Base-by-base conservation (phyloP, 2,797 vertebrate species). In the Scolopax rusticola region DNA sequence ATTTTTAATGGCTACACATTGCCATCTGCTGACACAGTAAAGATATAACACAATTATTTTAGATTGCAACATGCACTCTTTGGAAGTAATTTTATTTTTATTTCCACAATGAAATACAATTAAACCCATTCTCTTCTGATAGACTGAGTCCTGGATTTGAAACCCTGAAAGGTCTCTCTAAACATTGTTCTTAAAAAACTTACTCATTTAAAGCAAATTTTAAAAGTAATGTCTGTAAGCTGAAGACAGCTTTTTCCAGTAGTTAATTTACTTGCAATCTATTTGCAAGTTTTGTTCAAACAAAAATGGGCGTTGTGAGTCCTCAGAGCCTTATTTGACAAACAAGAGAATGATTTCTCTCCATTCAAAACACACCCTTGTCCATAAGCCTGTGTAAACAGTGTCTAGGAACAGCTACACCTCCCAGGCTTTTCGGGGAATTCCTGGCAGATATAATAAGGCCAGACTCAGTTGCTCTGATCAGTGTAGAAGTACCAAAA, bases 21-120 rank as follows among this genome's bases (percentile, higher is more conserved):
- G 94, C 96, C 96, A 97, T 59, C 97, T 97, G 74, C 92, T 77
- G 86, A 47, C 61, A n/a, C 10, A 54, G 33, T 43, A 61, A 69
- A 87, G 57, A 60, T 8, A 83, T 25, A 84, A 54, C 80, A 24
- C 38, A 40, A 69, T 54, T 60, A 69, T 25, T 38, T 60, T 60
- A 47, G 23, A 41, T 3, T 7, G 19, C 8, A 77, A 57, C 11
- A n/a, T 0, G 9, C 19, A 53, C 7, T 25, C 14, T 61, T 45
- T 48, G 19, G 24, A 78, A 78, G 11, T 24, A 70, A 70, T 41
- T 71, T 36, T 53, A 20, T 47, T 63, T 70, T 48, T 21, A 8
- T 64, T 90, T 68, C 36, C 47, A 81, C 15, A 61, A 36, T 40
- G 51, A 85, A 64, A 64, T 9, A 16, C n/a, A 68, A 15, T 40